These are phyloP conservation scores for Leptopilina drosophilae DNA, from an alignment of 2,888 invertebrate species.

Conservation along the genomic window DNA sequence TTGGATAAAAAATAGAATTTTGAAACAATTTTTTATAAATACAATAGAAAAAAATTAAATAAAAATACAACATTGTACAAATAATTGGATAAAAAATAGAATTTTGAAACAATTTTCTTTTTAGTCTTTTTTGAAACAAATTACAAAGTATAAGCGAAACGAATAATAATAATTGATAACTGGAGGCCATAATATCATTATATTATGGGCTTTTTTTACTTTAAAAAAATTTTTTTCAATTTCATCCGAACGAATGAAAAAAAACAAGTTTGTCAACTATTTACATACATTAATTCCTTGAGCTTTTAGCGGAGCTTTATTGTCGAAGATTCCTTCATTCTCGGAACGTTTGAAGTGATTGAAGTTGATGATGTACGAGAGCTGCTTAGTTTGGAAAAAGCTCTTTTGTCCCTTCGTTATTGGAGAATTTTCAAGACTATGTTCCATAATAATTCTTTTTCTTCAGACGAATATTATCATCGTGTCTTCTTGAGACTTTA, in stretches of 20 bases:
- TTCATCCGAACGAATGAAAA: not conserved
- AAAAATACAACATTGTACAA: too few relatives aligned
- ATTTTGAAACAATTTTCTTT: too few relatives aligned
- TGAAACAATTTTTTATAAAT: too few relatives aligned
- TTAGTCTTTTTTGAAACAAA: too few relatives aligned
- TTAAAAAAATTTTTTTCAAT: not conserved
- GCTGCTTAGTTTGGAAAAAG: conserved; percentile 62
- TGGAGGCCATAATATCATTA: too few relatives aligned
- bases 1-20: too few relatives aligned
- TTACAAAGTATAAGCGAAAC: too few relatives aligned
- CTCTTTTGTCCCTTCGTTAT: conserved; percentile 64
- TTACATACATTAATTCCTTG: conserved; percentile 5
- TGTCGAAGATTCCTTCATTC: conserved; percentile 64
- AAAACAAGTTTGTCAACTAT: not conserved
- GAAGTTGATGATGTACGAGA: conserved; percentile 63
- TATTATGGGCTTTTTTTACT: too few relatives aligned
- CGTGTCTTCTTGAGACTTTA: conserved; percentile 54
- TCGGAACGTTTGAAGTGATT: conserved; percentile 65
- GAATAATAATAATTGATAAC: too few relatives aligned
- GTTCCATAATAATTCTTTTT: conserved; percentile 67
- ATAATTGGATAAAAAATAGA: too few relatives aligned
- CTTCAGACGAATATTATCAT: conserved; percentile 62
- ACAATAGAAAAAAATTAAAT: too few relatives aligned
- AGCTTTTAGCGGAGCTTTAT: conserved; percentile 55
- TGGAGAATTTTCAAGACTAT: conserved; percentile 60